phyloP scores from a whole-genome alignment of 2,888 invertebrate genomes.

The Heliconius charithonia region DNA sequence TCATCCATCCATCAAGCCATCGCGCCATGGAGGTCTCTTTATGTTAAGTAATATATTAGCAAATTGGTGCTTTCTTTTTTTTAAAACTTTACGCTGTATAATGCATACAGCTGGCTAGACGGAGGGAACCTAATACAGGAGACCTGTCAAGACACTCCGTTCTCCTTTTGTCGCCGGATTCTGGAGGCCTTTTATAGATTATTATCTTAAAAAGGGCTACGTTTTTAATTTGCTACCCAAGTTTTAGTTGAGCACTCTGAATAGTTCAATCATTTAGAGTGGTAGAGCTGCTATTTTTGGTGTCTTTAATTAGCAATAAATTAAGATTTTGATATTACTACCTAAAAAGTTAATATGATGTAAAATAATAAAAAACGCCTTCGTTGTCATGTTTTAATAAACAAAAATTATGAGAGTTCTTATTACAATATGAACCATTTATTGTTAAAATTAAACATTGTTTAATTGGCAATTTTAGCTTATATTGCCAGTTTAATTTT shows the following conservation, averaged over 20 bases:
- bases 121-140: no score
- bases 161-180: no score
- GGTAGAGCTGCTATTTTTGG: no score
- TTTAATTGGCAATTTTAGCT: constrained; percentile 33
- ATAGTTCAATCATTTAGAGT: background rate
- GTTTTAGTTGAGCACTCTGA: background rate
- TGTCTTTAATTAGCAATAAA: background rate
- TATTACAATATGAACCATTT: constrained; percentile 6
- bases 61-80: no score
- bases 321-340: background rate
- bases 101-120: no score
- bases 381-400: constrained; percentile 4
- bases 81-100: no score
- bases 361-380: background rate
- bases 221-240: background rate
- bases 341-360: background rate
- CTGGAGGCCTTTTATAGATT: no score
- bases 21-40: no score
- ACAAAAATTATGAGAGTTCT: background rate
- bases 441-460: constrained; percentile 27
- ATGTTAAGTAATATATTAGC: no score
- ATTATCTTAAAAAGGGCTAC: no score
- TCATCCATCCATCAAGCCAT: no score
- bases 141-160: no score
- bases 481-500: constrained; percentile 34